A percentile compares a stretch with the other conserved stretches of the same genome.
phyloP scores from a whole-genome alignment of 1,140 invertebrate genomes.

The Pachypeltis micranthus region DNA sequence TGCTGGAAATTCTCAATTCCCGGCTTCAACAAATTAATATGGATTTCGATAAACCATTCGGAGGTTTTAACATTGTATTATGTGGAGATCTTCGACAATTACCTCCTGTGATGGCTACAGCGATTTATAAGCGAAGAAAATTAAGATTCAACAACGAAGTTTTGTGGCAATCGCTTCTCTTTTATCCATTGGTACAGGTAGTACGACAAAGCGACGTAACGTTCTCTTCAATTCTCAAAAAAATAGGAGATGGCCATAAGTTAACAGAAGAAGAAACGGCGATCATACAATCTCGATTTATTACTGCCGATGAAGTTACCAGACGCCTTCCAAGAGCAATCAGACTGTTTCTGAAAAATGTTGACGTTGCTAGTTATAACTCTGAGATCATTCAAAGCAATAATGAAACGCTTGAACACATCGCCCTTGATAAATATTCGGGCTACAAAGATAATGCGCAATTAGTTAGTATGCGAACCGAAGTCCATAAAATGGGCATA shows the following conservation, averaged over 20 bases:
- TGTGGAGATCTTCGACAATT: slow-evolving; percentile 17
- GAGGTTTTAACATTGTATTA: slow-evolving; percentile 12
- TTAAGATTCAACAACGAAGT: slow-evolving; percentile 1
- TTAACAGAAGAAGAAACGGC: slow-evolving; percentile 8
- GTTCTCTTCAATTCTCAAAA: slow-evolving; percentile 15
- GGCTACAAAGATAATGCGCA: slow-evolving; percentile 18
- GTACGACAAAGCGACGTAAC: slow-evolving; percentile 15
- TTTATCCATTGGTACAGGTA: slow-evolving; percentile 13
- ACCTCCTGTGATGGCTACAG: slow-evolving; percentile 7
- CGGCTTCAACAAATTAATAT: slow-evolving; percentile 15
- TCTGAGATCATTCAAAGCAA: not conserved
- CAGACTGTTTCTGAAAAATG: slow-evolving; percentile 1
- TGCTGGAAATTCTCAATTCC: slow-evolving; percentile 14
- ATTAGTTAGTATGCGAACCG: slow-evolving; percentile 23
- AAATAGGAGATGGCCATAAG: slow-evolving; percentile 16
- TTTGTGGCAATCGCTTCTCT: slow-evolving; percentile 15
- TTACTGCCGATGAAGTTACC: not conserved
- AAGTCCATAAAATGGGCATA: slow-evolving; percentile 31
- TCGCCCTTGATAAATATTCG: slow-evolving; percentile 7
- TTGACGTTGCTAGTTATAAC: slow-evolving; percentile 24
- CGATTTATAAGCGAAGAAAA: slow-evolving; percentile 13
- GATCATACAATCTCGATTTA: slow-evolving; percentile 9
- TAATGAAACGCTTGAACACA: not conserved
- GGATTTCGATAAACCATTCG: slow-evolving; percentile 17
- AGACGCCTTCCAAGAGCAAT: not conserved